These are phyloP conservation scores for Papilio demoleus DNA, from an alignment of 2,888 invertebrate species.

Conservation along the genomic window DNA sequence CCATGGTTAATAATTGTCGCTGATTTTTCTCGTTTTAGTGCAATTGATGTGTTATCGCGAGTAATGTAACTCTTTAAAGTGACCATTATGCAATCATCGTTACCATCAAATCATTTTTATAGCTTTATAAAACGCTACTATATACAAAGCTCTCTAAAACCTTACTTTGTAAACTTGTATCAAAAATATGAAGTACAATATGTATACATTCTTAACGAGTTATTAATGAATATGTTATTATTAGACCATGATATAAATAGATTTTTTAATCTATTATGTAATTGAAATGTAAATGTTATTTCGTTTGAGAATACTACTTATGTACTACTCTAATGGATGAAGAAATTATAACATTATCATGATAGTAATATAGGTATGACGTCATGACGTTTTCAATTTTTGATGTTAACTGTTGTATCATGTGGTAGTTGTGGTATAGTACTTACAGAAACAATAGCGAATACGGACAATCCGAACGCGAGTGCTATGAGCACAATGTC, in stretches of 20 bases:
- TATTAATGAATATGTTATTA: background rate
- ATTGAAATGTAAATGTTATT: background rate
- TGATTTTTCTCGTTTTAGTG: background rate
- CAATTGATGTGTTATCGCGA: background rate
- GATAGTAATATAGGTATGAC: too few relatives aligned
- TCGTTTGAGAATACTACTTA: too few relatives aligned
- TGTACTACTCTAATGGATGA: background rate
- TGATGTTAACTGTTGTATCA: too few relatives aligned
- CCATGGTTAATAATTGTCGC: background rate
- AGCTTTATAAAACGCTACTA: background rate
- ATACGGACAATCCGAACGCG: conserved; percentile 93
- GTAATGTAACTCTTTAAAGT: conserved; percentile 44
- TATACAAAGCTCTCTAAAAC: too few relatives aligned
- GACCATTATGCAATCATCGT: conserved; percentile 14
- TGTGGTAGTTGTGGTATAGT: background rate
- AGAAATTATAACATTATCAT: background rate
- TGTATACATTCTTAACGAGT: background rate
- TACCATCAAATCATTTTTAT: conserved; percentile 8
- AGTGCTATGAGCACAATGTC: conserved; percentile 89
- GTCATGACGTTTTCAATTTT: too few relatives aligned
- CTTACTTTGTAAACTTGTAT: background rate
- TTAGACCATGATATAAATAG: conserved; percentile 1
- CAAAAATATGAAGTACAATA: background rate
- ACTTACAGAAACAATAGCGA: conserved; percentile 90
- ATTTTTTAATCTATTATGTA: background rate